Evolutionary conservation across 2,888 invertebrate genomes (phyloP).

Genomic region (Platycheirus albimanus): DNA sequence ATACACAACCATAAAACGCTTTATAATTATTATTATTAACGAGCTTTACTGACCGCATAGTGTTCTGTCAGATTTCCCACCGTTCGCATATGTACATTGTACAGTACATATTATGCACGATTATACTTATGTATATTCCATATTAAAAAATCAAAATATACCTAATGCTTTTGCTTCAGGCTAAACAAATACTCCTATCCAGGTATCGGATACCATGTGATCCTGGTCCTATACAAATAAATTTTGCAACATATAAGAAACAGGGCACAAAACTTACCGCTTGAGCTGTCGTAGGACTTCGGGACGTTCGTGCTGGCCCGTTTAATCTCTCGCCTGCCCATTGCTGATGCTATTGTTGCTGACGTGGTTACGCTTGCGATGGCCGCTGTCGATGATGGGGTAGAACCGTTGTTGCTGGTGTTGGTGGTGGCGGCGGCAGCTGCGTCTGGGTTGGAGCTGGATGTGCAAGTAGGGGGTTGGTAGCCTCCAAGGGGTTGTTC

Average conservation of each 20-base stretch:
- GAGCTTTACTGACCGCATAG: neutral
- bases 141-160: no score
- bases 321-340: slow-evolving; percentile 83
- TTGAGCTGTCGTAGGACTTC: slow-evolving; percentile 81
- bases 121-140: no score
- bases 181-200: slow-evolving; percentile 10
- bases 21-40: neutral
- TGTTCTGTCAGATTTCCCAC: neutral
- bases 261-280: slow-evolving; percentile 79
- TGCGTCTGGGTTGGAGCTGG: slow-evolving; percentile 52
- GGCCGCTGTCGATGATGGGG: slow-evolving; percentile 50
- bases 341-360: slow-evolving; percentile 74
- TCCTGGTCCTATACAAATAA: neutral
- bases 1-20: neutral
- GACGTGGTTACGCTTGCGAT: slow-evolving; percentile 48
- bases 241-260: slow-evolving; percentile 34
- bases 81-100: no score
- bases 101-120: no score
- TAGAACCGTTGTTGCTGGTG: slow-evolving; percentile 52
- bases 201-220: no score
- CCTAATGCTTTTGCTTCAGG: neutral
- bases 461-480: slow-evolving; percentile 46
- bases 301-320: slow-evolving; percentile 82
- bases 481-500: slow-evolving; percentile 62
- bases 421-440: no score